Evolutionary conservation across 2,113 vertebrate genomes (phyloP).

Genomic region (Oreochromis spilurus): DNA sequence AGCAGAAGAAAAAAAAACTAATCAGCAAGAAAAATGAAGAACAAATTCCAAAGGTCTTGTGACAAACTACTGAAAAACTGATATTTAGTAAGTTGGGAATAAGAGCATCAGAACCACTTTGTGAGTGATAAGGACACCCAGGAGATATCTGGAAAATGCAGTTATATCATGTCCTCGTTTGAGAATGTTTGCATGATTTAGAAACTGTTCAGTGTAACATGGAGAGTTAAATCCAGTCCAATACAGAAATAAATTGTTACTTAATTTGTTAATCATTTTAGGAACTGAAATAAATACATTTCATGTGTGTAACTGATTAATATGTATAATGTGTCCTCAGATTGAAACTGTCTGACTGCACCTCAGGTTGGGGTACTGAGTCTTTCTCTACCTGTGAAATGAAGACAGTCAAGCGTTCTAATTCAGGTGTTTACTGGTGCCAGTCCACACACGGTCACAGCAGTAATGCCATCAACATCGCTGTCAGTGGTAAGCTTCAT

Average conservation of each 20-base stretch:
- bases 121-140: not conserved
- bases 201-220: too few species aligned
- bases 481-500: not conserved
- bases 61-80: not conserved
- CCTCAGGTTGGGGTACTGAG: not conserved
- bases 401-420: not conserved
- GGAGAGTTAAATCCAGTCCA: not conserved
- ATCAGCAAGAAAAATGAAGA: not conserved
- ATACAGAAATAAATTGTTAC: not conserved
- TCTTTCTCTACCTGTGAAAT: not conserved
- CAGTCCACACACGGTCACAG: not conserved
- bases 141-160: not conserved
- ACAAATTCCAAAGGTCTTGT: accelerated
- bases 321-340: not conserved
- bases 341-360: not conserved
- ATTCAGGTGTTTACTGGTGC: not conserved
- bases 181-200: too few species aligned
- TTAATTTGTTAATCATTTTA: not conserved
- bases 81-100: not conserved
- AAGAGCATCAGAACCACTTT: not conserved
- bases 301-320: not conserved
- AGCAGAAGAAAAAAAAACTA: not conserved
- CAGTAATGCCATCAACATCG: not conserved
- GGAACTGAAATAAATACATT: not conserved
- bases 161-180: accelerated